These are phyloP conservation scores for Penaeus indicus DNA, from an alignment of 1,140 invertebrate species.

Conservation along the genomic window DNA sequence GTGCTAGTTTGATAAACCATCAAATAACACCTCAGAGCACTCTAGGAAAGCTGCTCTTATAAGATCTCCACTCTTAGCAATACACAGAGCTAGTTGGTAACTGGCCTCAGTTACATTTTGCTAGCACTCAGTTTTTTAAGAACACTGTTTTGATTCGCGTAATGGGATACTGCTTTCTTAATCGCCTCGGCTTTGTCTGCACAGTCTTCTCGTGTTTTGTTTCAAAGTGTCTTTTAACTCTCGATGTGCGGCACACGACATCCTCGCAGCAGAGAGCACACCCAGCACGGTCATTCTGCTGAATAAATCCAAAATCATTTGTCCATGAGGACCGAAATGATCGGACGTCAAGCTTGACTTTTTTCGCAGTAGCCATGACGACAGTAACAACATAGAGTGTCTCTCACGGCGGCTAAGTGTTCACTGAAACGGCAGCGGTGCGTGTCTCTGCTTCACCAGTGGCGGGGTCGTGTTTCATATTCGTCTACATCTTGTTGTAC, in stretches of 20 bases:
- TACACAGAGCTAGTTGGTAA: neutral
- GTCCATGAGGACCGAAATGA: constrained; percentile 27
- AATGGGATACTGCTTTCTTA: no score
- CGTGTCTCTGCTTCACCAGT: constrained; percentile 15
- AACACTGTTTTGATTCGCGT: no score
- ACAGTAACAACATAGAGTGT: constrained; percentile 38
- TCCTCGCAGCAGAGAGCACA: constrained; percentile 9
- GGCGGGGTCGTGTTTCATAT: constrained; percentile 19
- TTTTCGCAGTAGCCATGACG: constrained; percentile 28
- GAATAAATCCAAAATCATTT: no score
- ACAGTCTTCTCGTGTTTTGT: constrained; percentile 6
- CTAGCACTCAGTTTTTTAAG: no score
- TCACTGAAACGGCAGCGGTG: constrained; percentile 30
- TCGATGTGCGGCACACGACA: constrained; percentile 8
- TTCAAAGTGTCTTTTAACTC: neutral
- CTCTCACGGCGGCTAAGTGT: constrained; percentile 26
- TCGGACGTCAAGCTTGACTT: constrained; percentile 35
- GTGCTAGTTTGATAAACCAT: no score
- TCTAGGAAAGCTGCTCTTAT: neutral
- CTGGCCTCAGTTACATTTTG: no score
- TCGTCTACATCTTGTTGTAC: no score
- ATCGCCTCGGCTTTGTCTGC: no score
- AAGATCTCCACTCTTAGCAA: constrained; percentile 1
- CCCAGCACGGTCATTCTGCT: constrained; percentile 8
- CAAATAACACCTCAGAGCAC: neutral